Percentiles rank a stretch among this genome's conserved stretches.
These are phyloP conservation scores for Micrasema longulum DNA, from an alignment of 1,140 invertebrate genomes.

Conservation along the genomic window DNA sequence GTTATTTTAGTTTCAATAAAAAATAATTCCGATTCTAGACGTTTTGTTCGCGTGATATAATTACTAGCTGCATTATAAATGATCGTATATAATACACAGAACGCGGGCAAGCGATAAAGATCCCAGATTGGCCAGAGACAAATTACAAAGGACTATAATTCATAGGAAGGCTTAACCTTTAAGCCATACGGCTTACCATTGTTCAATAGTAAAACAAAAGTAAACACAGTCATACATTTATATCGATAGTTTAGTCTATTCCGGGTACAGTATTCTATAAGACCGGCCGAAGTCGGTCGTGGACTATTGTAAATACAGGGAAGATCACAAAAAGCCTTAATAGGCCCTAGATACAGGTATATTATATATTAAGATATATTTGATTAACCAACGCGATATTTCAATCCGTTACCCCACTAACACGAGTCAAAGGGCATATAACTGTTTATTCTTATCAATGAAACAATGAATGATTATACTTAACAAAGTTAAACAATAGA, in stretches of 20 bases:
- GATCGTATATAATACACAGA: too few relatives aligned
- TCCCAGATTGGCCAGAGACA: conserved; percentile 48
- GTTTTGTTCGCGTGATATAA: not conserved
- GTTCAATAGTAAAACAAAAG: conserved; percentile 49
- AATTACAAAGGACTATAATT: conserved; percentile 53
- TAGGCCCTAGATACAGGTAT: conserved; percentile 1
- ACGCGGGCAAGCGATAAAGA: conserved; percentile 42
- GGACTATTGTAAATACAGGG: conserved; percentile 29
- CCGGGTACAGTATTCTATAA: conserved; percentile 33
- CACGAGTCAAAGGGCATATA: too few relatives aligned
- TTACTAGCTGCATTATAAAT: conserved; percentile 24
- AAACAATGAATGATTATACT: too few relatives aligned
- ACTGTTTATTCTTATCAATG: too few relatives aligned
- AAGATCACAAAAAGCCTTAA: conserved; percentile 19
- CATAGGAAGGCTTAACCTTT: conserved; percentile 47
- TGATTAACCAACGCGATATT: conserved; percentile 10
- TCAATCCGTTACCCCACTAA: too few relatives aligned
- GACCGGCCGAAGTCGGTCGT: conserved; percentile 36
- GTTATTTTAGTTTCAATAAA: not conserved
- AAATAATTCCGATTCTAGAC: not conserved
- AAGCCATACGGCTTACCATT: conserved; percentile 47
- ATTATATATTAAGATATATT: not conserved
- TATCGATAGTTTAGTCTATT: conserved; percentile 36
- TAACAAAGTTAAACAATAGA: too few relatives aligned
- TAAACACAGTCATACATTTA: conserved; percentile 50